phyloP scores from a whole-genome alignment of 2,113 vertebrate genomes.

The Stercorarius parasiticus region DNA sequence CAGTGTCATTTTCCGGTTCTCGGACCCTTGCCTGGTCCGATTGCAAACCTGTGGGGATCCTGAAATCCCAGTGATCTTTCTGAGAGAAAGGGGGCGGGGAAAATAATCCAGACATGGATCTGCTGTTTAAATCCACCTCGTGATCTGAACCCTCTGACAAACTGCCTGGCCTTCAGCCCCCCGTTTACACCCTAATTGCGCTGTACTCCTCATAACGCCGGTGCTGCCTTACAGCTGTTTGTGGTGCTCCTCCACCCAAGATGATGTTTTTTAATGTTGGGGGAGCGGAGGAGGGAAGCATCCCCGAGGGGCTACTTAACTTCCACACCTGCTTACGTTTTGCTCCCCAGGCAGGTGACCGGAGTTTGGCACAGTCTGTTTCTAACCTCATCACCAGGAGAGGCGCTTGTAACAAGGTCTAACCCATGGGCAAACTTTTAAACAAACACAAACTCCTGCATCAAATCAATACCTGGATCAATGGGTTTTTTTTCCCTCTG shows the following conservation, averaged over 20 bases:
- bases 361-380: background rate
- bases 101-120: background rate
- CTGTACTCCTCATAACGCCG: background rate
- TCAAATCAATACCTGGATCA: conserved; percentile 42
- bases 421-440: conserved; percentile 37
- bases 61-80: background rate
- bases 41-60: background rate
- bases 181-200: background rate
- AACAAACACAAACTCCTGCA: conserved; percentile 39
- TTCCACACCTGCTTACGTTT: background rate
- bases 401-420: conserved; percentile 14
- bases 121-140: background rate
- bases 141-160: background rate
- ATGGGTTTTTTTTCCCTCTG: background rate
- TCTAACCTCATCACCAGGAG: conserved; percentile 11
- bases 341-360: background rate
- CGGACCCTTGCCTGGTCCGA: background rate
- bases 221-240: background rate
- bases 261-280: background rate
- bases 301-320: background rate
- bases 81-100: background rate
- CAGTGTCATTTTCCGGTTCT: background rate
- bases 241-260: background rate
- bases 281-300: background rate
- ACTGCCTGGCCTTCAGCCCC: background rate